Conservation (phyloP, 2,797 vertebrate species). For the Corythornis leucogaster region DNA sequence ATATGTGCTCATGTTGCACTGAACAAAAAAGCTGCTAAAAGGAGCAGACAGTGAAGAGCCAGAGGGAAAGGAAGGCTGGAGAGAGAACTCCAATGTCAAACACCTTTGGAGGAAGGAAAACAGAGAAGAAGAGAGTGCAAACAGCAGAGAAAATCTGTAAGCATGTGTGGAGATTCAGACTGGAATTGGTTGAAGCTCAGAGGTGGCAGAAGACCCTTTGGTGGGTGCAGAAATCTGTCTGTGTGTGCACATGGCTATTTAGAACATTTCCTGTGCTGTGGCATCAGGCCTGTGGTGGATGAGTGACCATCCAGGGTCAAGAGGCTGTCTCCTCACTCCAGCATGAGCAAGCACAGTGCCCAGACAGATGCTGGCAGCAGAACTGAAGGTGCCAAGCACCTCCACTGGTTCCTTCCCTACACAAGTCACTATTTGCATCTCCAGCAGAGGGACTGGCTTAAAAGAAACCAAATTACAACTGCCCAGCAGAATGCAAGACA, state of each 20-base stretch:
- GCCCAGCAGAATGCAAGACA: no score
- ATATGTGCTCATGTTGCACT: not conserved
- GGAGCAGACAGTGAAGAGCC: not conserved
- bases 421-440: not conserved
- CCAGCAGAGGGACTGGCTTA: accelerated
- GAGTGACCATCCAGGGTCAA: not conserved
- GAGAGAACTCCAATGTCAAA: not conserved
- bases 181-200: not conserved
- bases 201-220: not conserved
- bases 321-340: not conserved
- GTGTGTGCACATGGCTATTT: not conserved
- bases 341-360: not conserved
- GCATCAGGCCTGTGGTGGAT: accelerated
- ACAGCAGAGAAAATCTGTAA: not conserved
- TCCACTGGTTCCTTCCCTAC: not conserved
- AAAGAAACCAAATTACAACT: not conserved
- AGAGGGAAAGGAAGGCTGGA: not conserved
- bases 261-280: not conserved
- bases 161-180: not conserved
- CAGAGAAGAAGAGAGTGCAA: not conserved
- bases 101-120: not conserved
- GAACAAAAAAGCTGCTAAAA: not conserved
- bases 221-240: not conserved
- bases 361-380: not conserved
- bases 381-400: not conserved